These are phyloP conservation scores for Athalia cordata DNA, from an alignment of 2,888 invertebrate species.

Conservation along the genomic window DNA sequence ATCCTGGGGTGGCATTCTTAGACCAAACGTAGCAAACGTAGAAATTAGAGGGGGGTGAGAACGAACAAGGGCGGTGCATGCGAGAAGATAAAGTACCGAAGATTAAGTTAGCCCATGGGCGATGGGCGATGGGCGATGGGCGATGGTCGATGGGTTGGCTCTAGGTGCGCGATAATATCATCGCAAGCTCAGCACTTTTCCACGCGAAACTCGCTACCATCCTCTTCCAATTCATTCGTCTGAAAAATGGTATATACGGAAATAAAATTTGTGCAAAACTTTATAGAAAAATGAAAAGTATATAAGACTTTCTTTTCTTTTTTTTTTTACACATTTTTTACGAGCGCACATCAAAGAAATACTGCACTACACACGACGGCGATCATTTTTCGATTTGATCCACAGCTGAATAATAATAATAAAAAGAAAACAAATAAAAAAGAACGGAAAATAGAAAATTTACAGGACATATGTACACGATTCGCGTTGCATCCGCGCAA, in stretches of 20 bases:
- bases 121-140: constrained; percentile 25
- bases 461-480: neutral
- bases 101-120: constrained; percentile 50
- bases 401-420: too few species aligned
- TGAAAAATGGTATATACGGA: neutral
- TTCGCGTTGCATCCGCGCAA: neutral
- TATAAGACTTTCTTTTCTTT: neutral
- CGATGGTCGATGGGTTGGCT: constrained; percentile 41
- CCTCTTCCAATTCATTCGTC: neutral
- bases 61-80: neutral
- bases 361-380: too few species aligned
- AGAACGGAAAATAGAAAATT: neutral
- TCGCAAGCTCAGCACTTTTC: constrained; percentile 55
- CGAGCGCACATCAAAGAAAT: too few species aligned
- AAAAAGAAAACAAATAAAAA: too few species aligned
- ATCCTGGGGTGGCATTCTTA: neutral
- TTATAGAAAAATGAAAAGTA: neutral
- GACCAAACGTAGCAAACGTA: constrained; percentile 44
- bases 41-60: constrained; percentile 46
- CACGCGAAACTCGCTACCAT: neutral
- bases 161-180: constrained; percentile 51
- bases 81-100: constrained; percentile 34
- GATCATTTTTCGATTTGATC: too few species aligned
- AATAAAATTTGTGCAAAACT: neutral
- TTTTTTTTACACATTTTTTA: neutral